Conservation (phyloP, 2,888 invertebrate genomes). For the Pilophorus perplexus region DNA sequence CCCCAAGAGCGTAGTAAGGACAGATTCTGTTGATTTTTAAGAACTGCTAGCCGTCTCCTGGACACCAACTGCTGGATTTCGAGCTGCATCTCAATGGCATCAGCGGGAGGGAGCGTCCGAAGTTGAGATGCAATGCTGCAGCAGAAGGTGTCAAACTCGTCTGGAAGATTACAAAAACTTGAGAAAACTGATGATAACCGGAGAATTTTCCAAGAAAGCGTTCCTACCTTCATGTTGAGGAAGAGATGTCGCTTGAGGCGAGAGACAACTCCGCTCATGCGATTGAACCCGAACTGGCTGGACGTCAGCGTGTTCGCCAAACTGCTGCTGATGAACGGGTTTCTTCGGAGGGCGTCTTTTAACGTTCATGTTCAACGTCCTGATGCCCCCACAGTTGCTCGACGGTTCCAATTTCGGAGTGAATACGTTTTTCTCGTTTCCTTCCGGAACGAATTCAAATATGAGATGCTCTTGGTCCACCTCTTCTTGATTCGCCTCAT, state of each 20-base stretch:
- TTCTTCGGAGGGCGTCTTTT: not conserved
- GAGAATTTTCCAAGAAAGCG: too few species aligned
- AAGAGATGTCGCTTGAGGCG: conserved; percentile 1
- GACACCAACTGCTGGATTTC: conserved; percentile 30
- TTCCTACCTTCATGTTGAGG: conserved; percentile 16
- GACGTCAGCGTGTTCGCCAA: not conserved
- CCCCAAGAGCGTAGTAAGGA: conserved; percentile 9
- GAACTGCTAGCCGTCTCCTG: conserved; percentile 7
- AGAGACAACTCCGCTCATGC: not conserved
- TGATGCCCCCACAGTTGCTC: not conserved
- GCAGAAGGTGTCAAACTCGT: conserved; percentile 29
- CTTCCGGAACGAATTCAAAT: conserved; percentile 27
- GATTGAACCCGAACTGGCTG: not conserved
- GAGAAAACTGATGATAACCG: too few species aligned
- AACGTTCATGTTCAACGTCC: too few species aligned
- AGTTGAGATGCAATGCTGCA: conserved; percentile 30
- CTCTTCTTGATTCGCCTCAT: conserved; percentile 1
- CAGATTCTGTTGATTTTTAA: conserved; percentile 22
- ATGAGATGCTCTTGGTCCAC: conserved; percentile 31
- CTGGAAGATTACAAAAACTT: not conserved
- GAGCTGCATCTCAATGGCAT: conserved; percentile 29
- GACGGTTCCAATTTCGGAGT: conserved; percentile 4
- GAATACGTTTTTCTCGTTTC: conserved; percentile 15
- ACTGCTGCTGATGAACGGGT: not conserved
- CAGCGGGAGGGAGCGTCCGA: conserved; percentile 18